Evolutionary conservation across 2,797 vertebrate genomes (phyloP).

Genomic region (Danio choprae): DNA sequence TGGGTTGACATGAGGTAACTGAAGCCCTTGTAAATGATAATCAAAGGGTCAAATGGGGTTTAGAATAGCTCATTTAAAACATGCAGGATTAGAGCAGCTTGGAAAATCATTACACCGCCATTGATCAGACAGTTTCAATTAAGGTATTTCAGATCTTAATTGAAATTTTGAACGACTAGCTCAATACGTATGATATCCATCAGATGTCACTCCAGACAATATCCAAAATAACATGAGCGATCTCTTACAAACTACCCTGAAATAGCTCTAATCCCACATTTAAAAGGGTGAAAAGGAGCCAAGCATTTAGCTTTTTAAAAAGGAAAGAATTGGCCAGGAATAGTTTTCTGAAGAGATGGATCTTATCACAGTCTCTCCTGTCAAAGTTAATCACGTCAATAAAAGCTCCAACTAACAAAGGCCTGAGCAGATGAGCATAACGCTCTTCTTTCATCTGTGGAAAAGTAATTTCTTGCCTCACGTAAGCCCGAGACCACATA

Average conservation of each 20-base stretch:
- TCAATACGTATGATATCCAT: neutral
- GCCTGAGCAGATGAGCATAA: slow-evolving; percentile 7
- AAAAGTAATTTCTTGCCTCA: slow-evolving; percentile 33
- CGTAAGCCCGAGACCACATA: slow-evolving; percentile 8
- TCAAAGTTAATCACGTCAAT: slow-evolving; percentile 21
- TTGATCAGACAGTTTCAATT: neutral
- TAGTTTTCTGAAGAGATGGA: slow-evolving; percentile 9
- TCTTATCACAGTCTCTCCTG: slow-evolving; percentile 29
- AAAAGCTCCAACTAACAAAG: slow-evolving; percentile 15
- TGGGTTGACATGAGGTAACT: neutral
- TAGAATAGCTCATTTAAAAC: slow-evolving; percentile 19
- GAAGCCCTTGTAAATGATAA: slow-evolving; percentile 25
- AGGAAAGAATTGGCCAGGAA: neutral
- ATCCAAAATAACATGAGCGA: neutral
- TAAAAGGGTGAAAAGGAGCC: neutral
- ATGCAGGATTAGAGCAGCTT: neutral
- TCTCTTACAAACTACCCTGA: neutral
- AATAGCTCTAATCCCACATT: neutral
- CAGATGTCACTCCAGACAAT: neutral
- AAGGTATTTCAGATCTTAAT: slow-evolving; percentile 16
- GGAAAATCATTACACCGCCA: neutral
- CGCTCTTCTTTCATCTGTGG: slow-evolving; percentile 28
- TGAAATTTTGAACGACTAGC: neutral
- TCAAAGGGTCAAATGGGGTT: slow-evolving; percentile 12
- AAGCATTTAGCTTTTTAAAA: neutral